Conservation (phyloP, 64 coral and sea anemone species). For the Cladopsammia gracilis region DNA sequence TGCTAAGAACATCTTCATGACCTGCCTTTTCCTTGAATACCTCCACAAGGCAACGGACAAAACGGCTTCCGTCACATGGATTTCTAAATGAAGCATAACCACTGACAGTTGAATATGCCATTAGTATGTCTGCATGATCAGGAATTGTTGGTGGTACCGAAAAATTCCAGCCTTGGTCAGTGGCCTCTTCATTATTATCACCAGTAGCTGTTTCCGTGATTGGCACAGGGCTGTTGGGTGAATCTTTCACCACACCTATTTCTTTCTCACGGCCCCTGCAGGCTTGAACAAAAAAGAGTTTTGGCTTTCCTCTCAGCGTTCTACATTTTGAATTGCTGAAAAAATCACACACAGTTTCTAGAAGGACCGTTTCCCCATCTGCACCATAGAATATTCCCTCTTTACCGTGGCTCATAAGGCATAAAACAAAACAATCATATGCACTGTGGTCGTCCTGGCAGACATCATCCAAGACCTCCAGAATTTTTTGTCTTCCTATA, state of each 20-base stretch:
- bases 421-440: constrained; percentile 76
- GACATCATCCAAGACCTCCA: background rate
- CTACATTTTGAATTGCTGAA: constrained; percentile 67
- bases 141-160: constrained; percentile 1
- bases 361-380: constrained; percentile 50
- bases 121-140: constrained; percentile 60
- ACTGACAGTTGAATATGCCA: constrained; percentile 78
- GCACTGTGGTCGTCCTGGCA: constrained; percentile 18
- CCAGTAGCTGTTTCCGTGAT: background rate
- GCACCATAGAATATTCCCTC: constrained; percentile 42
- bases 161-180: constrained; percentile 23
- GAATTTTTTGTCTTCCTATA: background rate
- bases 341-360: constrained; percentile 33
- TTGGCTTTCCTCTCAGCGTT: constrained; percentile 76
- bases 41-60: constrained; percentile 50
- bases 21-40: constrained; percentile 60
- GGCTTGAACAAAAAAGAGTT: constrained; percentile 82
- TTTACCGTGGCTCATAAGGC: constrained; percentile 86
- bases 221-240: background rate
- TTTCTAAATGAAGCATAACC: constrained; percentile 75
- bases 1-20: constrained; percentile 78
- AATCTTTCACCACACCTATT: constrained; percentile 61
- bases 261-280: constrained; percentile 72
- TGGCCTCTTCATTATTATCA: background rate
- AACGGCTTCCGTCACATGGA: constrained; percentile 59